Conservation (phyloP, 2,888 invertebrate genomes). For the Melanargia galathea region DNA sequence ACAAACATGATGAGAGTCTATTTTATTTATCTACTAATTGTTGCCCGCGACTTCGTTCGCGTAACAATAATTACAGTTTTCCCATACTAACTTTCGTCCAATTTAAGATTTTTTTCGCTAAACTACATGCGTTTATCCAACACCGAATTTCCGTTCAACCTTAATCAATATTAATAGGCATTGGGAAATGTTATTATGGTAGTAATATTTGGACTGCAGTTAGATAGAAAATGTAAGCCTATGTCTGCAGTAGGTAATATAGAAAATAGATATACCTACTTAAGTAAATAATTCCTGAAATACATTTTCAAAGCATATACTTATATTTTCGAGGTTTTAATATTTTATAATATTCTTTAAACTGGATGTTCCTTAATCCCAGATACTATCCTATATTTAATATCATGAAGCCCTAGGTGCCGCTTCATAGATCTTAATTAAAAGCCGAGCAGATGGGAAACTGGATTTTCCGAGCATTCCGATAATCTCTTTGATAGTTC, state of each 20-base stretch:
- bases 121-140: too few relatives aligned
- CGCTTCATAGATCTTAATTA: slow-evolving; percentile 33
- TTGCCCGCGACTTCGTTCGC: not conserved
- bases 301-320: not conserved
- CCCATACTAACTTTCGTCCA: too few relatives aligned
- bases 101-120: too few relatives aligned
- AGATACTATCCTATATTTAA: slow-evolving; percentile 4
- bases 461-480: slow-evolving; percentile 31
- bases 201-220: too few relatives aligned
- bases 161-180: too few relatives aligned
- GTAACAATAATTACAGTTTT: too few relatives aligned
- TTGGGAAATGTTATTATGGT: too few relatives aligned
- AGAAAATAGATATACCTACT: too few relatives aligned
- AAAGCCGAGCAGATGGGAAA: slow-evolving; percentile 31
- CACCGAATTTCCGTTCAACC: too few relatives aligned
- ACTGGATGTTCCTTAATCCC: not conserved
- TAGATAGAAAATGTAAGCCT: too few relatives aligned
- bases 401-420: slow-evolving; percentile 7
- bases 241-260: too few relatives aligned
- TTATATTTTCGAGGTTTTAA: not conserved
- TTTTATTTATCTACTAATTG: not conserved
- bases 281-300: too few relatives aligned
- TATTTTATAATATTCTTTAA: not conserved
- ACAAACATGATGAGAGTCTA: not conserved
- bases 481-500: slow-evolving; percentile 26